Percentiles rank a stretch among this genome's conserved stretches.
These are phyloP conservation scores for Taurulus bubalis DNA, from an alignment of 2,113 vertebrate species.

Conservation along the genomic window DNA sequence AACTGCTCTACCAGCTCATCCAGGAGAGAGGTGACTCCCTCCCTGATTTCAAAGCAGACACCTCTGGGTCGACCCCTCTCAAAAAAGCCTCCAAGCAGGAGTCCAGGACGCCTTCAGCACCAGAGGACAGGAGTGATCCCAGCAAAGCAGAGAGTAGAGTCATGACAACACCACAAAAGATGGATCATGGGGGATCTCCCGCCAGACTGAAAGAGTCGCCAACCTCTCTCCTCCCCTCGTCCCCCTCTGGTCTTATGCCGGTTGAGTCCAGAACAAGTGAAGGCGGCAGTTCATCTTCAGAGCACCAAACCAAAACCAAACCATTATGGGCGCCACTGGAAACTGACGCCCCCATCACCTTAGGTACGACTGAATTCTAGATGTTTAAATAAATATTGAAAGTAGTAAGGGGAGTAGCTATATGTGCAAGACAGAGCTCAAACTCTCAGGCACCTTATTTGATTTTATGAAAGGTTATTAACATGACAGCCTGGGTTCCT, in stretches of 20 bases:
- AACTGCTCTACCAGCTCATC: slow-evolving; percentile 90
- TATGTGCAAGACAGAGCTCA: background rate
- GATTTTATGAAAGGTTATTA: background rate
- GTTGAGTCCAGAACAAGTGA: slow-evolving; percentile 39
- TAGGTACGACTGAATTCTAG: slow-evolving; percentile 85
- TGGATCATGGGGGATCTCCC: slow-evolving; percentile 50
- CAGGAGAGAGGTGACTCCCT: slow-evolving; percentile 82
- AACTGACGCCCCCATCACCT: slow-evolving; percentile 91
- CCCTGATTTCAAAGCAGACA: slow-evolving; percentile 45
- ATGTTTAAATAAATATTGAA: background rate
- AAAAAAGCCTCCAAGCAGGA: slow-evolving; percentile 38
- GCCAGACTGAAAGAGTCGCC: slow-evolving; percentile 38
- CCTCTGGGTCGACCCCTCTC: background rate
- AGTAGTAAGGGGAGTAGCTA: background rate
- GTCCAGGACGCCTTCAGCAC: slow-evolving; percentile 3
- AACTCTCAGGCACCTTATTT: too few relatives aligned
- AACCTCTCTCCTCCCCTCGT: slow-evolving; percentile 26
- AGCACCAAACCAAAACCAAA: slow-evolving; percentile 68
- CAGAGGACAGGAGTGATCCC: slow-evolving; percentile 29
- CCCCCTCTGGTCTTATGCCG: slow-evolving; percentile 35
- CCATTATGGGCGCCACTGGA: slow-evolving; percentile 86
- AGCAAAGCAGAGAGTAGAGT: slow-evolving; percentile 14
- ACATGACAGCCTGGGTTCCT: background rate
- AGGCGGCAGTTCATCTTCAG: slow-evolving; percentile 49
- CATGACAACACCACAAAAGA: slow-evolving; percentile 21